Conservation (phyloP, 2,113 vertebrate genomes). For the Rhinolophus sinicus region DNA sequence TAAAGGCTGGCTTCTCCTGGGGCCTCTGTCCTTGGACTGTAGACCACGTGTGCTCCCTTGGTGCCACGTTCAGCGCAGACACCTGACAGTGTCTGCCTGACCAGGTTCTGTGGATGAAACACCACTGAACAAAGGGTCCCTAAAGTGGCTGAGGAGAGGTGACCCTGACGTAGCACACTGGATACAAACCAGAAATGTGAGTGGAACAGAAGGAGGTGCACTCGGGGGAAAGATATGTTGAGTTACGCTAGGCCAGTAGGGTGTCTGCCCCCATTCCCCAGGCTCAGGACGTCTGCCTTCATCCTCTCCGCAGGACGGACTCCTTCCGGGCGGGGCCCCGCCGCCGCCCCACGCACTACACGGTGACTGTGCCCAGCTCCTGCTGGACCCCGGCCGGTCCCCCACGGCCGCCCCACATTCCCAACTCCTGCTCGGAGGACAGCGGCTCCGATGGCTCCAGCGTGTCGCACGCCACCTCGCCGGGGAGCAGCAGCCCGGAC, state of each 20-base stretch:
- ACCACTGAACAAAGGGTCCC: neutral
- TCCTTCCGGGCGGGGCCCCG: conserved; percentile 79
- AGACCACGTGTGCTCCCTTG: neutral
- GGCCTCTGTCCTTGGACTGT: neutral
- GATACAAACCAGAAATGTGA: fast-evolving
- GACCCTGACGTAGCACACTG: neutral
- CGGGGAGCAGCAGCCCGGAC: conserved; percentile 80
- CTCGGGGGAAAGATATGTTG: fast-evolving
- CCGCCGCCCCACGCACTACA: conserved; percentile 85
- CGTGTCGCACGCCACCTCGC: conserved; percentile 86
- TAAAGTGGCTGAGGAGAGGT: neutral
- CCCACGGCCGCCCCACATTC: conserved; percentile 73
- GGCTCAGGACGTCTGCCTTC: neutral
- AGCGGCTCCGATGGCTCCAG: conserved; percentile 91
- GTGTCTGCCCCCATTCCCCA: neutral
- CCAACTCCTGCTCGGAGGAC: conserved; percentile 91
- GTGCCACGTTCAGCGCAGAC: neutral
- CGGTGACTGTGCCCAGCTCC: conserved; percentile 85
- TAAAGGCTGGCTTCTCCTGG: too few species aligned
- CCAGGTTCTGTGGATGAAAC: neutral
- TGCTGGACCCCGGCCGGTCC: conserved; percentile 74
- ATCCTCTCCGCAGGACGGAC: conserved; percentile 83
- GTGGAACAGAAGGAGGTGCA: fast-evolving
- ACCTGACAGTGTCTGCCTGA: fast-evolving
- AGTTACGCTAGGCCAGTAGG: fast-evolving